phyloP scores from a whole-genome alignment of 2,888 invertebrate genomes.

The Eupithecia pulchellata region DNA sequence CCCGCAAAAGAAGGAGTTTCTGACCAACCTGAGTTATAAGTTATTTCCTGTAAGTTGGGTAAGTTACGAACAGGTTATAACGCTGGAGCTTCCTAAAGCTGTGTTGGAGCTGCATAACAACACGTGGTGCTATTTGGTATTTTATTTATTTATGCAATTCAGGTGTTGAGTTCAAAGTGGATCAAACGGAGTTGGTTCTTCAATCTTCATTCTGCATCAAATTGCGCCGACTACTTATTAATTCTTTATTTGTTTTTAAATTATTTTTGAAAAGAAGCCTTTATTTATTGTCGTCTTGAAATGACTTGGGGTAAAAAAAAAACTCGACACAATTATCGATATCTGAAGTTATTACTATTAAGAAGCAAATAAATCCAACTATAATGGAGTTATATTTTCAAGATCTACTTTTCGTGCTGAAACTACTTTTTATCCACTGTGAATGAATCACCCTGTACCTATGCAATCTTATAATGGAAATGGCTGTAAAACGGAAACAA shows the following conservation, averaged over 20 bases:
- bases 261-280: neutral
- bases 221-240: neutral
- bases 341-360: neutral
- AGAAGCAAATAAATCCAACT: neutral
- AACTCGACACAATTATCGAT: neutral
- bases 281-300: neutral
- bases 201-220: neutral
- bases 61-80: conserved; percentile 75
- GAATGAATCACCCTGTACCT: neutral
- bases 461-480: conserved; percentile 8
- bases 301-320: neutral
- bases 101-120: conserved; percentile 66
- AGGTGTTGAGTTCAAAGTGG: neutral
- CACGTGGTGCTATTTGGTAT: conserved; percentile 60
- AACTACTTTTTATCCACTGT: conserved; percentile 1
- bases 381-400: neutral
- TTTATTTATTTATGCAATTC: conserved; percentile 40
- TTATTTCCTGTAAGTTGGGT: conserved; percentile 94
- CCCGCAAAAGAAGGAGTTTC: conserved; percentile 91
- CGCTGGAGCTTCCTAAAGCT: conserved; percentile 3
- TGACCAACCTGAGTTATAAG: conserved; percentile 91
- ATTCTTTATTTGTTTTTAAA: neutral
- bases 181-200: neutral
- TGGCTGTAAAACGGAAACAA: conserved; percentile 23
- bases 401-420: neutral